These are phyloP conservation scores for Trogon surrucura DNA, from an alignment of 2,113 vertebrate species.

Conservation along the genomic window DNA sequence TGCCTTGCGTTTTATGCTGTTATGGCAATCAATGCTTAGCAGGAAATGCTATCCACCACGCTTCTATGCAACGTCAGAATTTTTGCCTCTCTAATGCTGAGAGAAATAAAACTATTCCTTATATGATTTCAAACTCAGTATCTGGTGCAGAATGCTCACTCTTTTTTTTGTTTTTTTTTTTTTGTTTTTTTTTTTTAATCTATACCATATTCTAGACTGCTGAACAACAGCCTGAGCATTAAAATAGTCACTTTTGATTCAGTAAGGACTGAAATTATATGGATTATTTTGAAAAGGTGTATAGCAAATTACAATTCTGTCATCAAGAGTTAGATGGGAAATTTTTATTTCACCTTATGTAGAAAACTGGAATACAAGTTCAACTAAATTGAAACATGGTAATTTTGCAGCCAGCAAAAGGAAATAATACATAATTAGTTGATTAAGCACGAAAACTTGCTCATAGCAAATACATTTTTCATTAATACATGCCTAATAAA, in stretches of 20 bases:
- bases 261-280: not conserved
- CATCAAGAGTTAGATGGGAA: not conserved
- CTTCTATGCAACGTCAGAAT: not conserved
- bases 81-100: not conserved
- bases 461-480: not conserved
- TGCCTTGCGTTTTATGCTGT: not conserved
- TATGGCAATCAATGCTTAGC: not conserved
- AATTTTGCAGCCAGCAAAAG: not conserved
- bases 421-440: not conserved
- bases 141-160: not conserved
- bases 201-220: too few species aligned
- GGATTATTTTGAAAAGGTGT: not conserved
- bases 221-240: too few species aligned
- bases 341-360: not conserved
- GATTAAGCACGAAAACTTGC: not conserved
- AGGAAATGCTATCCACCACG: not conserved
- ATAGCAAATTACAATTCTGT: not conserved
- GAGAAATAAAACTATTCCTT: not conserved
- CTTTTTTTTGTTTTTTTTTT: not conserved
- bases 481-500: not conserved
- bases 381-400: not conserved
- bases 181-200: not conserved
- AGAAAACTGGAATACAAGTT: not conserved
- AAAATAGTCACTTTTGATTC: too few species aligned
- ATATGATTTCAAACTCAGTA: not conserved